These are phyloP conservation scores for Malthinus seriepunctatus DNA, from an alignment of 2,888 invertebrate genomes.

Conservation along the genomic window DNA sequence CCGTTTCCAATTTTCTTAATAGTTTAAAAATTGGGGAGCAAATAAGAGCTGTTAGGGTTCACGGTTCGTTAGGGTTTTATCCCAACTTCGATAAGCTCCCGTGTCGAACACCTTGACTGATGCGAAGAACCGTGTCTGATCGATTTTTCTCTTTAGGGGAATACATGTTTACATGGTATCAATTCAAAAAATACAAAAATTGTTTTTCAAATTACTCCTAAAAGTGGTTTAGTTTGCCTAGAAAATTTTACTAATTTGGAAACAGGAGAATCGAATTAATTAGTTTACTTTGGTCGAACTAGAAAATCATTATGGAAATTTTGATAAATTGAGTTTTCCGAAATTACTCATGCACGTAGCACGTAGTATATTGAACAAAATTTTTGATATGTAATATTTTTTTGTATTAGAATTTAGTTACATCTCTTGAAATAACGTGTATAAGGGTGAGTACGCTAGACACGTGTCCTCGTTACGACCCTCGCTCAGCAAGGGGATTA, in stretches of 20 bases:
- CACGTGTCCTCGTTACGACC: slow-evolving; percentile 46
- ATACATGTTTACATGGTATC: slow-evolving; percentile 22
- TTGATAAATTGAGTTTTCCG: not conserved
- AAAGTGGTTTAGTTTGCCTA: slow-evolving; percentile 3
- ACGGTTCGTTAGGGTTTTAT: slow-evolving; percentile 36
- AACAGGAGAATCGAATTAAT: no score
- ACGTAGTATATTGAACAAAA: slow-evolving; percentile 5
- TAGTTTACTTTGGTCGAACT: no score
- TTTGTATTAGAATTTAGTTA: no score
- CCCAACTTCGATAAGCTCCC: slow-evolving; percentile 34
- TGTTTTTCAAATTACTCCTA: no score
- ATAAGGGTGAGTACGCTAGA: slow-evolving; percentile 34
- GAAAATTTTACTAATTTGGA: not conserved
- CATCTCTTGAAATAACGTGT: slow-evolving; percentile 4
- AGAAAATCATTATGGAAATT: no score
- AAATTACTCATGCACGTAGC: slow-evolving; percentile 8
- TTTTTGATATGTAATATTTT: no score
- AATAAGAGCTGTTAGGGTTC: slow-evolving; percentile 30
- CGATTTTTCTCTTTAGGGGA: slow-evolving; percentile 26
- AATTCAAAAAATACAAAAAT: not conserved
- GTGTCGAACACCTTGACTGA: slow-evolving; percentile 36
- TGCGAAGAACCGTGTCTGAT: slow-evolving; percentile 31
- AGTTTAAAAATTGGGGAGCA: slow-evolving; percentile 35
- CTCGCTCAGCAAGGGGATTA: slow-evolving; percentile 39
- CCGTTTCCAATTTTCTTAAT: slow-evolving; percentile 35